Evolutionary conservation across 1,140 invertebrate species (phyloP).

Genomic region (Hyposmocoma kahamanoa): DNA sequence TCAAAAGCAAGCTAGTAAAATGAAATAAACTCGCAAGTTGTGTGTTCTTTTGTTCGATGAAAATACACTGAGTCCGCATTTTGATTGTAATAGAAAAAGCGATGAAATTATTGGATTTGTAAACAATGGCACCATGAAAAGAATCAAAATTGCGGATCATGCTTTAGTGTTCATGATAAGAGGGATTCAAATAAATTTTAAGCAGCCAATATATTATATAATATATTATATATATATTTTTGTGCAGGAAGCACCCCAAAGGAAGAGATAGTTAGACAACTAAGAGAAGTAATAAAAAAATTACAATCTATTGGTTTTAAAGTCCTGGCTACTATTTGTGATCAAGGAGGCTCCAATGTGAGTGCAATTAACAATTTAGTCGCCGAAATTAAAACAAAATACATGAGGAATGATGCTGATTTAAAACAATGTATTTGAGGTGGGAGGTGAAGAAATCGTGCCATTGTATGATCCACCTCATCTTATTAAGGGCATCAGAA

Average conservation of each 20-base stretch:
- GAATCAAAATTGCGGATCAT: conserved; percentile 12
- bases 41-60: conserved; percentile 37
- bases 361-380: conserved; percentile 19
- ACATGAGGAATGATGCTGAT: too few species aligned
- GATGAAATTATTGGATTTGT: conserved; percentile 13
- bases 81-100: conserved; percentile 10
- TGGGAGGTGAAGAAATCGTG: conserved; percentile 26
- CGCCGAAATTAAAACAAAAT: background rate
- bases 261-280: conserved; percentile 3
- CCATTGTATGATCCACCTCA: conserved; percentile 41
- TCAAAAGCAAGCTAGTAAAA: conserved; percentile 17
- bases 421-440: conserved; percentile 17
- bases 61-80: conserved; percentile 6
- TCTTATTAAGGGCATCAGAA: conserved; percentile 37
- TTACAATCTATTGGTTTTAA: conserved; percentile 12
- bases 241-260: conserved; percentile 13
- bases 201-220: conserved; percentile 34
- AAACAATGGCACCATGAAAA: conserved; percentile 1
- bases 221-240: too few species aligned
- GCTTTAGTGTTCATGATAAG: conserved; percentile 15
- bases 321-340: conserved; percentile 23
- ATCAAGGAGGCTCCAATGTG: conserved; percentile 22
- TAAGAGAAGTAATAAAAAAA: conserved; percentile 17
- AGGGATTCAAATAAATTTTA: conserved; percentile 21
- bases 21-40: conserved; percentile 25